phyloP scores from a whole-genome alignment of 2,797 vertebrate genomes.

The Halcyon smyrnensis region DNA sequence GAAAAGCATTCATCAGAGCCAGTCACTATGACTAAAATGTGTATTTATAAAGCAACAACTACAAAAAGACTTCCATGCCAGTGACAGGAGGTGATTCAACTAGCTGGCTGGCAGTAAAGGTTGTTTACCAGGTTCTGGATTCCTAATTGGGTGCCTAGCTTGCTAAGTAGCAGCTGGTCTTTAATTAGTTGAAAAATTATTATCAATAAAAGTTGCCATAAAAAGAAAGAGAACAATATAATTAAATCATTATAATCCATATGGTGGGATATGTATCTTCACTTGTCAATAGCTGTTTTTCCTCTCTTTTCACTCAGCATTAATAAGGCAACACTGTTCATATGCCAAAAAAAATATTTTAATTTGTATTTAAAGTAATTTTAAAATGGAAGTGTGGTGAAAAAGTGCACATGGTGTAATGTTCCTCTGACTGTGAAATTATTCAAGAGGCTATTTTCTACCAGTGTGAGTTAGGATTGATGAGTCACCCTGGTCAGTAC shows the following conservation, averaged over 20 bases:
- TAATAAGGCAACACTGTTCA: slow-evolving; percentile 61
- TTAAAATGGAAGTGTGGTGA: slow-evolving; percentile 21
- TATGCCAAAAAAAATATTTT: slow-evolving; percentile 37
- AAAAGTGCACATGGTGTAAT: background rate
- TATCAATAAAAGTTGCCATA: slow-evolving; percentile 78
- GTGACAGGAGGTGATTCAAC: slow-evolving; percentile 78
- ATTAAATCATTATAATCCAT: slow-evolving; percentile 79
- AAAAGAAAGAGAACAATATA: slow-evolving; percentile 79
- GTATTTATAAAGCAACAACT: slow-evolving; percentile 65
- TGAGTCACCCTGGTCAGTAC: slow-evolving; percentile 26
- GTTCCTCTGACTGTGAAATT: slow-evolving; percentile 56
- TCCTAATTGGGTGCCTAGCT: slow-evolving; percentile 78
- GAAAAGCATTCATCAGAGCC: slow-evolving; percentile 39
- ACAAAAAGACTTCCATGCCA: slow-evolving; percentile 58
- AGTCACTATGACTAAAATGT: slow-evolving; percentile 40
- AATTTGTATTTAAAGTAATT: slow-evolving; percentile 40
- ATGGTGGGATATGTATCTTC: slow-evolving; percentile 70
- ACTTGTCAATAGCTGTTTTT: slow-evolving; percentile 72
- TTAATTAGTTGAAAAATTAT: slow-evolving; percentile 85
- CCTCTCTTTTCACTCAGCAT: slow-evolving; percentile 37
- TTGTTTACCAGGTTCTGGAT: slow-evolving; percentile 77
- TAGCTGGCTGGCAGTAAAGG: slow-evolving; percentile 75
- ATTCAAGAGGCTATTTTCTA: background rate
- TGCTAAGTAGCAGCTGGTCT: slow-evolving; percentile 82
- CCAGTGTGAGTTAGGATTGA: background rate